phyloP scores from a whole-genome alignment of 2,888 invertebrate species.

The Dryobotodes eremita region DNA sequence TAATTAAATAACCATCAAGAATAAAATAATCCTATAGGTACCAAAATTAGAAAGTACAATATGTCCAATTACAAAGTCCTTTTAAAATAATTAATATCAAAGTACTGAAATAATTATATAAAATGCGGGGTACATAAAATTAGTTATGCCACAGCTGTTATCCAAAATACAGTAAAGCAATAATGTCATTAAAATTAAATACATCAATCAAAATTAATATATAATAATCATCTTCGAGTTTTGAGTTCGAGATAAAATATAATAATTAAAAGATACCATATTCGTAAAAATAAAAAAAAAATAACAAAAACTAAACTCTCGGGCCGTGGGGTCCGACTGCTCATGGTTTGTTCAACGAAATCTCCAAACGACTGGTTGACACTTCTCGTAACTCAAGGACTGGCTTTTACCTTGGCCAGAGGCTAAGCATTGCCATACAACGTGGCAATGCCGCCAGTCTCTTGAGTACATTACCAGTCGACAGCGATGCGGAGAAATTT shows the following conservation, averaged over 20 bases:
- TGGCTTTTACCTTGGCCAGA: too few species aligned
- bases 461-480: too few species aligned
- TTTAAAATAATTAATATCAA: background rate
- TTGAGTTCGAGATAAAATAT: constrained; percentile 9
- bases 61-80: background rate
- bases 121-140: background rate
- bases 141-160: background rate
- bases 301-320: too few species aligned
- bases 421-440: too few species aligned
- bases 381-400: too few species aligned
- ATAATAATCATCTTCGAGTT: constrained; percentile 5
- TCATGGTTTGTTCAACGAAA: too few species aligned
- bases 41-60: background rate
- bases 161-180: constrained; percentile 1
- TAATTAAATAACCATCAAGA: background rate
- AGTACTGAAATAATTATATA: background rate
- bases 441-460: too few species aligned
- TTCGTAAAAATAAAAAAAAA: background rate
- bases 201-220: constrained; percentile 14
- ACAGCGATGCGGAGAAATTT: too few species aligned
- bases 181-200: background rate
- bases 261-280: background rate
- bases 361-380: too few species aligned
- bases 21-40: constrained; percentile 2
- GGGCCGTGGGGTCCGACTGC: too few species aligned